A percentile compares a stretch with the other conserved stretches of the same genome.
phyloP scores from a whole-genome alignment of 2,797 vertebrate genomes.

The Natrix natrix region DNA sequence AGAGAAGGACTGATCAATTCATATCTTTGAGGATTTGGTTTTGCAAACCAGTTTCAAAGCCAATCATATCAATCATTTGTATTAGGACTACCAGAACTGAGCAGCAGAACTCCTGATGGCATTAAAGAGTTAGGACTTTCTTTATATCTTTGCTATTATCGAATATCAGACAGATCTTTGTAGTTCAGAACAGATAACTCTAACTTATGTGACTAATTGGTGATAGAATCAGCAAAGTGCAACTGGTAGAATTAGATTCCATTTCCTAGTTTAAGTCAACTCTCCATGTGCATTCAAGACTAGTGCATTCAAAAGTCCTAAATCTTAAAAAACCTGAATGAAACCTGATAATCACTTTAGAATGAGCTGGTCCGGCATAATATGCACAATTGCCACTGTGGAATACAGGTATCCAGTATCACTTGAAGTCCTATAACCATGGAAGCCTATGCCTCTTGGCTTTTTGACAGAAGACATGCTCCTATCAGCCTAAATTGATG shows the following conservation, averaged over 20 bases:
- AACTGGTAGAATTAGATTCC: neutral
- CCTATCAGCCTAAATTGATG: neutral
- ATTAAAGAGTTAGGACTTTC: neutral
- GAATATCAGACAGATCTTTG: neutral
- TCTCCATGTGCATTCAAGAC: neutral
- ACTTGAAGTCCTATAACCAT: neutral
- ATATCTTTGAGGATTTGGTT: constrained; percentile 8
- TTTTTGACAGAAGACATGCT: neutral
- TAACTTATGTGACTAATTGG: neutral
- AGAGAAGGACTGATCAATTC: constrained; percentile 21
- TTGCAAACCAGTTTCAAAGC: neutral
- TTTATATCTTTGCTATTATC: neutral
- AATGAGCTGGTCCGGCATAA: neutral
- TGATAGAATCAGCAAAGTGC: neutral
- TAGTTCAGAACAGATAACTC: neutral
- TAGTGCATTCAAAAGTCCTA: neutral
- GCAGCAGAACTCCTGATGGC: neutral
- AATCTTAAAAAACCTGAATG: neutral
- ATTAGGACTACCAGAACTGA: neutral
- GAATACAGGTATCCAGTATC: neutral
- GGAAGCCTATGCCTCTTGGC: neutral
- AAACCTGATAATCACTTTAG: neutral
- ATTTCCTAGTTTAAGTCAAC: neutral
- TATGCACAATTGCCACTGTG: neutral
- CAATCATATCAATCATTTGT: neutral